Evolutionary conservation across 2,113 vertebrate genomes (phyloP).

Genomic region (Fregetta grallaria): DNA sequence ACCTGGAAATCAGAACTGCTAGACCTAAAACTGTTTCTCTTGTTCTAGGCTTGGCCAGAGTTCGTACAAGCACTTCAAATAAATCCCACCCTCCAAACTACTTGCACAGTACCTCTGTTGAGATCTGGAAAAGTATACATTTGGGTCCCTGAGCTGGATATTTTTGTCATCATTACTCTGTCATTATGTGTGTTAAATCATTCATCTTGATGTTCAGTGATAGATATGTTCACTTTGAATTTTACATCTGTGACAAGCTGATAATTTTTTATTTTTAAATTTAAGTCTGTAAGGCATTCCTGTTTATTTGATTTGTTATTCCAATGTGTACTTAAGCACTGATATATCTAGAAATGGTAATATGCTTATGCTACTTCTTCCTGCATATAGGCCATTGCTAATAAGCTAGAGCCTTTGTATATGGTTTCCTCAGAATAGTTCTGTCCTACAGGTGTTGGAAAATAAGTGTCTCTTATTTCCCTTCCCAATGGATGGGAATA

Average conservation of each 20-base stretch:
- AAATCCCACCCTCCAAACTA: not conserved
- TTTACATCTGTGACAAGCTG: not conserved
- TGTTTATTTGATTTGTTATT: not conserved
- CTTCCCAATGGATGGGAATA: not conserved
- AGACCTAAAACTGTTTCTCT: not conserved
- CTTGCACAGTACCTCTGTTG: not conserved
- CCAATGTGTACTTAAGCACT: not conserved
- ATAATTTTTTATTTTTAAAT: not conserved
- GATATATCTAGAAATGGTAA: not conserved
- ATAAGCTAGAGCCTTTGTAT: not conserved
- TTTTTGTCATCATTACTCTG: not conserved
- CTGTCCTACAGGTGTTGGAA: not conserved
- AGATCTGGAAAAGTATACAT: not conserved
- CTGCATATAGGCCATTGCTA: not conserved
- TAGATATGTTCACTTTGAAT: not conserved
- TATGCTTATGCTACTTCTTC: not conserved
- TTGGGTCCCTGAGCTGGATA: not conserved
- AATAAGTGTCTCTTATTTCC: not conserved
- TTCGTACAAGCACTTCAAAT: not conserved
- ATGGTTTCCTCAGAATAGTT: not conserved
- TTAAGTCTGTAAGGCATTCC: not conserved
- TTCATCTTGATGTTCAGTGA: not conserved
- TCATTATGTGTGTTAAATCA: not conserved
- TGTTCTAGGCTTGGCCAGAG: not conserved
- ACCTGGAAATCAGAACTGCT: not conserved